Conservation (phyloP, 1,140 invertebrate species). For the Drosophila melanica region DNA sequence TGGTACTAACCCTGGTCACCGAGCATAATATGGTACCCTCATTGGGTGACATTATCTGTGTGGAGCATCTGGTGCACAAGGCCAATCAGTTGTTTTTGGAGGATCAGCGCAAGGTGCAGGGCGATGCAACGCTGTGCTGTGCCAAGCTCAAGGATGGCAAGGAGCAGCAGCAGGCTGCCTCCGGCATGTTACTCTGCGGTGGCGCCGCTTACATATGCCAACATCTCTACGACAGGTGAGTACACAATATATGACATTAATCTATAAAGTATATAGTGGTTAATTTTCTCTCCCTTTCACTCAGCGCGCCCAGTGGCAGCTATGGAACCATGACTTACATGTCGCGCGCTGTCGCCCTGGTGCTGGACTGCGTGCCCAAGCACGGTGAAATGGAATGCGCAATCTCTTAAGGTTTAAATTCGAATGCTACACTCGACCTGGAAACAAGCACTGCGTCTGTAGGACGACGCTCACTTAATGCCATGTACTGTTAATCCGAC, state of each 20-base stretch:
- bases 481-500: slow-evolving; percentile 56
- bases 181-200: slow-evolving; percentile 91
- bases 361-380: slow-evolving; percentile 90
- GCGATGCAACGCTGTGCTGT: slow-evolving; percentile 96
- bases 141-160: slow-evolving; percentile 88
- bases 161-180: slow-evolving; percentile 86
- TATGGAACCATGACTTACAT: slow-evolving; percentile 99
- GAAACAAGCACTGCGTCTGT: slow-evolving; percentile 32
- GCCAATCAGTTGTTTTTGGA: slow-evolving; percentile 98
- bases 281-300: background rate
- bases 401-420: slow-evolving; percentile 85
- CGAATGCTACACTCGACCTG: slow-evolving; percentile 32
- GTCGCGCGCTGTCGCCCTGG: slow-evolving; percentile 91
- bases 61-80: slow-evolving; percentile 96
- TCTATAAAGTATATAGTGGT: background rate
- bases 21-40: slow-evolving; percentile 92
- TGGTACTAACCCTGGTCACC: slow-evolving; percentile 96
- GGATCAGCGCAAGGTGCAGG: slow-evolving; percentile 94
- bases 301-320: slow-evolving; percentile 95
- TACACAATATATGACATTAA: background rate
- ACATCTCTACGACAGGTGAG: slow-evolving; percentile 95
- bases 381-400: slow-evolving; percentile 92
- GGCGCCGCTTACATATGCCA: slow-evolving; percentile 97
- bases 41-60: slow-evolving; percentile 93
- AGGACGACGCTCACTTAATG: slow-evolving; percentile 60